Conservation (phyloP, 1,140 invertebrate genomes). For the Tetramorium alpestre region DNA sequence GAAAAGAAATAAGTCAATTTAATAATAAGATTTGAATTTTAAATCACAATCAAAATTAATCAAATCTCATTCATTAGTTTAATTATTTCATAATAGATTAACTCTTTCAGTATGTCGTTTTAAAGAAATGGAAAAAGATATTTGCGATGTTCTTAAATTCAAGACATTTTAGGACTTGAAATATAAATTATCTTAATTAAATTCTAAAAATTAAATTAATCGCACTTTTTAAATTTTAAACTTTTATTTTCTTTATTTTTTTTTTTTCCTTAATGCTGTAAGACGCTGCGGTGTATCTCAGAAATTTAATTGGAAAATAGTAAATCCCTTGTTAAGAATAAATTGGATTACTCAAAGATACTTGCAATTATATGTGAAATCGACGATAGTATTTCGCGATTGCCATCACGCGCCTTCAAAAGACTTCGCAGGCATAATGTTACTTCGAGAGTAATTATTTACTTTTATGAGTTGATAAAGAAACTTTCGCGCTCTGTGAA, state of each 20-base stretch:
- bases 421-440: neutral
- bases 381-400: neutral
- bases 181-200: neutral
- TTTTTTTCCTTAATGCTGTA: neutral
- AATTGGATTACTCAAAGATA: neutral
- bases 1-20: neutral
- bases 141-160: neutral
- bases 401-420: slow-evolving; percentile 1
- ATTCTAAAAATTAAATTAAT: neutral
- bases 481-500: slow-evolving; percentile 42
- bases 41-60: neutral
- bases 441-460: slow-evolving; percentile 50
- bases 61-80: neutral
- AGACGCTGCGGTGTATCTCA: neutral
- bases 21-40: neutral
- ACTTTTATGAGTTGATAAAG: slow-evolving; percentile 59
- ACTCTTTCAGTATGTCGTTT: neutral
- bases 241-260: neutral
- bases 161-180: neutral
- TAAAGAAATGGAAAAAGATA: neutral
- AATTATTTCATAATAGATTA: neutral
- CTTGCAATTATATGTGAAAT: neutral
- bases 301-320: neutral
- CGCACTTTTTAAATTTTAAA: neutral
- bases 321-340: neutral